Evolutionary conservation across 2,797 vertebrate genomes (phyloP).

Genomic region (Pelodytes ibericus): DNA sequence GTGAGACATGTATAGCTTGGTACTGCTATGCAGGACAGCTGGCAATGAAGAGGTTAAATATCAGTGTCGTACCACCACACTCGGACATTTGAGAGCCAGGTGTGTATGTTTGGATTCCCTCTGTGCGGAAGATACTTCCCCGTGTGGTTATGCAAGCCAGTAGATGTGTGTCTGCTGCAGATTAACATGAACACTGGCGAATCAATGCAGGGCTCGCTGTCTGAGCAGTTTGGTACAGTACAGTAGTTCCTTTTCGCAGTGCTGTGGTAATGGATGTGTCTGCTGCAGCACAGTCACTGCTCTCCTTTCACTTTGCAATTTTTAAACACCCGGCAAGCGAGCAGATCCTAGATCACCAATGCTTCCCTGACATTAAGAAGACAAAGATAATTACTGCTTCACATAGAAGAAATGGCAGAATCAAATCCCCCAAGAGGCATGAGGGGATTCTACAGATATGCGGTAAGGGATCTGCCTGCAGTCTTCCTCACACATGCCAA

Average conservation of each 20-base stretch:
- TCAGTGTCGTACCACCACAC: neutral
- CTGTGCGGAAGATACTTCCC: constrained; percentile 18
- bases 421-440: constrained; percentile 73
- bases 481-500: constrained; percentile 67
- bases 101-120: constrained; percentile 32
- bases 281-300: constrained; percentile 8
- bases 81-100: constrained; percentile 25
- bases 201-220: constrained; percentile 58
- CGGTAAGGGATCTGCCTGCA: constrained; percentile 76
- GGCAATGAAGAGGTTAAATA: constrained; percentile 21
- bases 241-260: constrained; percentile 53
- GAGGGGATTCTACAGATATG: constrained; percentile 78
- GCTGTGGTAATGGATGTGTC: constrained; percentile 57
- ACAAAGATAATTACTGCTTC: constrained; percentile 51
- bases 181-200: constrained; percentile 60
- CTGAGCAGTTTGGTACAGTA: constrained; percentile 54
- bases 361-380: constrained; percentile 59
- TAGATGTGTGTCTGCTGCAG: constrained; percentile 58
- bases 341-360: constrained; percentile 61
- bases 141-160: constrained; percentile 53
- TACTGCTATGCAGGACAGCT: neutral
- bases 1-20: too few relatives aligned
- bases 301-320: constrained; percentile 55
- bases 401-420: constrained; percentile 74
- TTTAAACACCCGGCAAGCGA: constrained; percentile 58